Conservation (phyloP, 2,113 vertebrate genomes). For the Scortum barcoo region DNA sequence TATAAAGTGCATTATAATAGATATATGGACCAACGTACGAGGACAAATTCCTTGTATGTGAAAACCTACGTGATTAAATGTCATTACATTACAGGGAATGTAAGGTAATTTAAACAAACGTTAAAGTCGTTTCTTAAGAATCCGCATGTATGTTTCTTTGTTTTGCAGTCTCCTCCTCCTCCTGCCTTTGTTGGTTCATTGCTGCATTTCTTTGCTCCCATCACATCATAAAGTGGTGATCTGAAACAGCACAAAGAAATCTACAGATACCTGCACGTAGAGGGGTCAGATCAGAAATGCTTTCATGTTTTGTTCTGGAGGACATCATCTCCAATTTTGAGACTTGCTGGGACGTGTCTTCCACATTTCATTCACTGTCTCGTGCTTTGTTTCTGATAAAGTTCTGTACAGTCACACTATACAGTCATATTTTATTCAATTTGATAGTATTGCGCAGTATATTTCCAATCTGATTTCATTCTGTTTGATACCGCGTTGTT, state of each 20-base stretch:
- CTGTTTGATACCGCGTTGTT: slow-evolving; percentile 51
- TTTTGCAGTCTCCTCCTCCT: background rate
- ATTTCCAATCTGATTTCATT: slow-evolving; percentile 33
- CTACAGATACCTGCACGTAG: background rate
- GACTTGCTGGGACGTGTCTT: background rate
- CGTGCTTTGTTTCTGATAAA: slow-evolving; percentile 21
- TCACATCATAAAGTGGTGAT: background rate
- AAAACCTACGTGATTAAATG: too few relatives aligned
- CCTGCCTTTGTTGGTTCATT: background rate
- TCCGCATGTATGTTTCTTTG: too few relatives aligned
- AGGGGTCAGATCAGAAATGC: background rate
- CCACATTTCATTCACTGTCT: background rate
- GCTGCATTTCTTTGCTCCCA: background rate
- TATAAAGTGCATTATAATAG: too few relatives aligned
- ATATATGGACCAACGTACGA: too few relatives aligned
- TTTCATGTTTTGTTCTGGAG: background rate
- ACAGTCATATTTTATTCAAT: slow-evolving; percentile 45
- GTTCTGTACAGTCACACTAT: slow-evolving; percentile 12
- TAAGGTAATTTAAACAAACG: too few relatives aligned
- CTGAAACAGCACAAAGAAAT: background rate
- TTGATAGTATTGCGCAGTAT: slow-evolving; percentile 25
- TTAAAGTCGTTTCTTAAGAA: too few relatives aligned
- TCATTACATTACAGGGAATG: too few relatives aligned
- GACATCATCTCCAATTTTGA: background rate
- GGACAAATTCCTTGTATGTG: too few relatives aligned